Evolutionary conservation across 2,113 vertebrate species (phyloP).

Genomic region (Ictalurus furcatus): DNA sequence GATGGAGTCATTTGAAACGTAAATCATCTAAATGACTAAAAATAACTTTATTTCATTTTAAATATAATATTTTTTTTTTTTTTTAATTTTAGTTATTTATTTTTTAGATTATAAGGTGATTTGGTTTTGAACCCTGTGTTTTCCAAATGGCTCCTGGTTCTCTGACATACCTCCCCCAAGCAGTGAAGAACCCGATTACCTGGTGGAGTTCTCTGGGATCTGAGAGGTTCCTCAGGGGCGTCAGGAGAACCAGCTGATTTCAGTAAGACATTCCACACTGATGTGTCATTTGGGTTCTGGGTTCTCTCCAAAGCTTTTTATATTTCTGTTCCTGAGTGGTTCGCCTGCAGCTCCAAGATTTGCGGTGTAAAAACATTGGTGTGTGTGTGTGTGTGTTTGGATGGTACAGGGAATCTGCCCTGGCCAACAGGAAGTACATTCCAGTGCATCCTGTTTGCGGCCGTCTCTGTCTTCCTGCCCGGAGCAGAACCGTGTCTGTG

Average conservation of each 20-base stretch:
- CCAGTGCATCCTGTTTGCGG: constrained; percentile 78
- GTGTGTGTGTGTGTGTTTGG: constrained; percentile 51
- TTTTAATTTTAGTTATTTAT: no score
- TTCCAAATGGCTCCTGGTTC: neutral
- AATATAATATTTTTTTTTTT: no score
- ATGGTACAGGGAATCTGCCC: constrained; percentile 73
- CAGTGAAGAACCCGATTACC: neutral
- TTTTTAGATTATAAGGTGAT: neutral
- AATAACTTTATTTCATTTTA: neutral
- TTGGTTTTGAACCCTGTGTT: neutral
- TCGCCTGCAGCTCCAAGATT: constrained; percentile 63
- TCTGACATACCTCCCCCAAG: neutral
- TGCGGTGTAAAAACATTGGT: constrained; percentile 67
- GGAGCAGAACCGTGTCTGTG: constrained; percentile 67
- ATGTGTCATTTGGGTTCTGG: constrained; percentile 20
- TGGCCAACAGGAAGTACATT: constrained; percentile 78
- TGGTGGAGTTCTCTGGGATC: neutral
- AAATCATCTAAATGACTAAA: neutral
- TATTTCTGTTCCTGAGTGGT: constrained; percentile 66
- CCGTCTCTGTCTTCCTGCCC: constrained; percentile 72
- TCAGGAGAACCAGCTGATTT: neutral
- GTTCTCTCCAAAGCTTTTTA: neutral
- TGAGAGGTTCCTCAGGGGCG: neutral
- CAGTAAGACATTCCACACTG: neutral
- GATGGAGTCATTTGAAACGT: neutral